Base-by-base conservation (phyloP, 2,797 vertebrate species). In the Pipistrellus pygmaeus region DNA sequence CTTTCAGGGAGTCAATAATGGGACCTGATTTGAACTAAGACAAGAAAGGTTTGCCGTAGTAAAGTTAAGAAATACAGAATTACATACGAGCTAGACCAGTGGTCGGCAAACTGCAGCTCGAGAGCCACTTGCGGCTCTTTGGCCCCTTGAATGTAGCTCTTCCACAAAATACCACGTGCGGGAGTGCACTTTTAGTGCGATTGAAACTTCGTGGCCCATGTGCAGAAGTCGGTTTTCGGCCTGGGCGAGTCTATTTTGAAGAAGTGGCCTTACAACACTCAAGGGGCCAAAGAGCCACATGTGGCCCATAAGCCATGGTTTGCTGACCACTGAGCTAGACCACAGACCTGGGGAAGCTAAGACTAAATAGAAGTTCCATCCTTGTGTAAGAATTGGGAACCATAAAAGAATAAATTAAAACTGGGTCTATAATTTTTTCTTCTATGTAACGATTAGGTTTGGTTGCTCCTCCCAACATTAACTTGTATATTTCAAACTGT, bases 61-160 rank as follows among this genome's bases (percentile, higher is more conserved):
- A 78, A 80, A 76, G 35, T 71, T 30, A 90, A 89, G 69, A 91
- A 95, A 86, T 72, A 85, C 17, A 90, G 86, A 93, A 92, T 48
- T 48, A 81, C 48, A 51, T 0, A 88, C 35, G 8, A 76, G 44
- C 71, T 3, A 72, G 66, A 76, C 27, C 53, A 35, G 48, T 51
- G 14, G 48, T 15, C 1, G 48, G 48, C 15, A 51, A 51, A 51
- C 4, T 1, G 15, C 14, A 14, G 15, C 48, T 51, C 48, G 3
- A 14, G 48, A 51, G 48, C 14, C 48, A 51, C 48, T 15, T 17
- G 48, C 1, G 48, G 48, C 15, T 51, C 48, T 51, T 51, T 51
- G 48, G 48, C 48, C 4, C 48, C 48, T 51, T 51, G 48, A 51
- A 4, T 51, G 48, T 51, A 15, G 48, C 48, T 51, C 14, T 51